Percentiles rank a stretch among this genome's conserved stretches.
phyloP scores from a whole-genome alignment of 2,888 invertebrate genomes.

The Oxystoma pomonae region DNA sequence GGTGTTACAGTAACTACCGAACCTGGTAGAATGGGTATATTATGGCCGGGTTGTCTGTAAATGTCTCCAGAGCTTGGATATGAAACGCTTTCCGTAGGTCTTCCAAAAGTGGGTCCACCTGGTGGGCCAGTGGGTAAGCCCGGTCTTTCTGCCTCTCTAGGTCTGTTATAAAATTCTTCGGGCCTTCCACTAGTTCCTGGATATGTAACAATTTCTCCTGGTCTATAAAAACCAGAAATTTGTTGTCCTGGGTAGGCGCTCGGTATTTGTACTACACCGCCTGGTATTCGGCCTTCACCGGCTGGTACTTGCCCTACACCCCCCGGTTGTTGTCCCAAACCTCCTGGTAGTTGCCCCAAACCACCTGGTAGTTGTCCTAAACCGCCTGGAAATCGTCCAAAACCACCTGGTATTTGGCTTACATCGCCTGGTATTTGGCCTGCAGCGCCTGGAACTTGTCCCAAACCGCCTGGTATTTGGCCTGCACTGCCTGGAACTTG shows the following conservation, averaged over 20 bases:
- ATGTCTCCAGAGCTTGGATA: slow-evolving; percentile 5
- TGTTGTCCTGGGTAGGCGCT: slow-evolving; percentile 9
- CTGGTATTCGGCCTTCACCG: not conserved
- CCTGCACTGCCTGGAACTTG: not conserved
- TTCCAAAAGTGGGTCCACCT: too few relatives aligned
- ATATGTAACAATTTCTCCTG: slow-evolving; percentile 1
- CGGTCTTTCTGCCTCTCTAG: slow-evolving; percentile 1
- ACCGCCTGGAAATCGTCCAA: slow-evolving; percentile 20
- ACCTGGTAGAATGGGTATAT: slow-evolving; percentile 4
- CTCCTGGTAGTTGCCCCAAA: slow-evolving; percentile 13
- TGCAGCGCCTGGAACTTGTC: slow-evolving; percentile 9
- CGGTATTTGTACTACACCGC: slow-evolving; percentile 12
- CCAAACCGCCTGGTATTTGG: slow-evolving; percentile 3
- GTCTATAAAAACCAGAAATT: not conserved
- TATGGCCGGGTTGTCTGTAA: slow-evolving; percentile 1
- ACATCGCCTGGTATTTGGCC: slow-evolving; percentile 9
- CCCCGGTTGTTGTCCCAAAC: too few relatives aligned
- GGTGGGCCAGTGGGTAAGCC: not conserved
- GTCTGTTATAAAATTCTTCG: slow-evolving; percentile 14
- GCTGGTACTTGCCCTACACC: not conserved
- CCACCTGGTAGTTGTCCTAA: slow-evolving; percentile 16
- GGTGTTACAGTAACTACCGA: too few relatives aligned
- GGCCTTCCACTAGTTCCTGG: slow-evolving; percentile 15
- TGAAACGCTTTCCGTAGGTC: too few relatives aligned
- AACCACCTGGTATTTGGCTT: slow-evolving; percentile 9